Conservation (phyloP, 2,113 vertebrate species). For the Datnioides undecimradiatus region DNA sequence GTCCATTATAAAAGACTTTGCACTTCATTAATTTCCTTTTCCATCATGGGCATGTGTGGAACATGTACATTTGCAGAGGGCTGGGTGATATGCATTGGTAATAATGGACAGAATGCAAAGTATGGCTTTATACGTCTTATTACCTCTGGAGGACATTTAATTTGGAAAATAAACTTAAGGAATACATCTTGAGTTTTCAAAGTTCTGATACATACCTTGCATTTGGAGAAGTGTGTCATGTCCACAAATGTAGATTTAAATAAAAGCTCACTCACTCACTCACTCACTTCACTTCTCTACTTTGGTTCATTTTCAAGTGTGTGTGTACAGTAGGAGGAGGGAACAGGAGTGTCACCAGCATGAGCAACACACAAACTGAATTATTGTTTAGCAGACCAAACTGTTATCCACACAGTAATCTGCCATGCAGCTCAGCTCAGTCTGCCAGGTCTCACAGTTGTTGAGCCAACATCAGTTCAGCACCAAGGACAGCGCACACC, state of each 20-base stretch:
- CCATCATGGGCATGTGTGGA: background rate
- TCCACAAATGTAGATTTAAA: too few species aligned
- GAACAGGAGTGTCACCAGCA: too few species aligned
- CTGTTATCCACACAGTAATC: background rate
- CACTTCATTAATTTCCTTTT: background rate
- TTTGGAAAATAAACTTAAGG: too few species aligned
- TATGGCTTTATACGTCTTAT: background rate
- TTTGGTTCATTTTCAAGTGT: too few species aligned
- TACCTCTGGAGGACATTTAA: background rate
- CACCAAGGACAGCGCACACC: slow-evolving; percentile 16
- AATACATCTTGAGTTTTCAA: too few species aligned
- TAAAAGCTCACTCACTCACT: too few species aligned
- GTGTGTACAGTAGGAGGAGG: too few species aligned
- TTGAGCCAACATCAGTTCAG: slow-evolving; percentile 12
- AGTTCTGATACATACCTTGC: too few species aligned
- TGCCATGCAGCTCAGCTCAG: background rate
- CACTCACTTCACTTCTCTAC: too few species aligned
- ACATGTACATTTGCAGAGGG: background rate
- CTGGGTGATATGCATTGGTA: background rate
- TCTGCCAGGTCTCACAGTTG: background rate
- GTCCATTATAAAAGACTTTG: background rate
- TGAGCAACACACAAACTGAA: too few species aligned
- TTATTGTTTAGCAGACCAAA: too few species aligned
- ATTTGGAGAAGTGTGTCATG: too few species aligned
- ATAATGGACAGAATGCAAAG: background rate